Percentiles rank a stretch among this genome's conserved stretches.
These are phyloP conservation scores for Suillia variegata DNA, from an alignment of 2,888 invertebrate species.

Conservation along the genomic window DNA sequence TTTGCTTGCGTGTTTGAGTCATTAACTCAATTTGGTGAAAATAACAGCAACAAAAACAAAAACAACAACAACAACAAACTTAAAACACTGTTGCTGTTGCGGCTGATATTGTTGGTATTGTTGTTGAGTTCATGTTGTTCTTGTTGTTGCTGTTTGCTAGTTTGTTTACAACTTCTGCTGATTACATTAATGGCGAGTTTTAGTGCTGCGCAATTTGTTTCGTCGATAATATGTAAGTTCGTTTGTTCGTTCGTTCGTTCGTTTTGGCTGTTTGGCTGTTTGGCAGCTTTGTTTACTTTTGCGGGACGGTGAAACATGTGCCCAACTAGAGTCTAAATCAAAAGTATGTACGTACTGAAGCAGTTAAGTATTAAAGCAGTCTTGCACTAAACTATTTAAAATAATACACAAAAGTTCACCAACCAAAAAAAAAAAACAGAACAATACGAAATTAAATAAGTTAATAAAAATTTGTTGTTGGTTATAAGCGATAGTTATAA, in stretches of 20 bases:
- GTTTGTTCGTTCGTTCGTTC: too few species aligned
- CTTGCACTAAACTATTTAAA: too few species aligned
- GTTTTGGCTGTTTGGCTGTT: too few species aligned
- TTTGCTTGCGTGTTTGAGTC: constrained; percentile 19
- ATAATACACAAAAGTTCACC: too few species aligned
- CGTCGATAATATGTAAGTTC: constrained; percentile 32
- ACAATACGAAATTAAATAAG: too few species aligned
- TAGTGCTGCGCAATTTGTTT: constrained; percentile 35
- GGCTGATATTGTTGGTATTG: background rate
- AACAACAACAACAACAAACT: background rate
- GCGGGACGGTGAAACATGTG: constrained; percentile 32
- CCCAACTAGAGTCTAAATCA: too few species aligned
- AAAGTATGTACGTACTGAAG: too few species aligned
- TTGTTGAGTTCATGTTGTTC: background rate
- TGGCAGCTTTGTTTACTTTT: constrained; percentile 39
- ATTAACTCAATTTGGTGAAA: constrained; percentile 14
- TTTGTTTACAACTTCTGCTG: constrained; percentile 24
- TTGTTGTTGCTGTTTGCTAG: background rate
- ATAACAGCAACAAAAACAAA: background rate
- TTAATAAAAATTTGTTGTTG: too few species aligned
- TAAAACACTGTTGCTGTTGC: background rate
- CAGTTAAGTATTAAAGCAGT: too few species aligned
- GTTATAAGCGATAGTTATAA: too few species aligned
- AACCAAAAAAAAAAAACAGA: too few species aligned
- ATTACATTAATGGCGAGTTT: constrained; percentile 32